Evolutionary conservation across 1,140 invertebrate genomes (phyloP).

Genomic region (Papilio glaucus): DNA sequence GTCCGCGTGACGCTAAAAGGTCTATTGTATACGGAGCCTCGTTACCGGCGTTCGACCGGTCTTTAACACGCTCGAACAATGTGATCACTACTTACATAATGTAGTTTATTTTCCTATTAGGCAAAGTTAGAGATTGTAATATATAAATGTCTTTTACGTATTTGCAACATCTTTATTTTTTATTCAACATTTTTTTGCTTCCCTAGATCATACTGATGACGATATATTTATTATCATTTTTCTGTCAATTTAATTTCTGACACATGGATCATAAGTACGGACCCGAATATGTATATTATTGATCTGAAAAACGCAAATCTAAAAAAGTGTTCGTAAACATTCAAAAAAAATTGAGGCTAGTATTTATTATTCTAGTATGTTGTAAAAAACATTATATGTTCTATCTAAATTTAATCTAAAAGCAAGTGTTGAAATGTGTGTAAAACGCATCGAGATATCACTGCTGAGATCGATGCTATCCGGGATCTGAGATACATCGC

Average conservation of each 20-base stretch:
- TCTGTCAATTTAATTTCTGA: no score
- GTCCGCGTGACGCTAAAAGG: conserved; percentile 80
- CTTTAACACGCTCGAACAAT: conserved; percentile 80
- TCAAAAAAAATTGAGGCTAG: conserved; percentile 52
- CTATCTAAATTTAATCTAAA: conserved; percentile 31
- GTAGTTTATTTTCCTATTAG: conserved; percentile 52
- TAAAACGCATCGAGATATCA: conserved; percentile 25
- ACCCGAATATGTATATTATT: no score
- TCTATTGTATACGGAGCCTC: conserved; percentile 82
- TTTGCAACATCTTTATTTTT: conserved; percentile 36
- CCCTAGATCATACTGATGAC: no score
- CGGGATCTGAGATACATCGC: conserved; percentile 67
- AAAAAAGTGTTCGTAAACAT: conserved; percentile 44
- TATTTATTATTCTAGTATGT: neutral
- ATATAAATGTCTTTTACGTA: conserved; percentile 34
- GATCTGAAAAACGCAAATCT: no score
- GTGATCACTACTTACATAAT: conserved; percentile 77
- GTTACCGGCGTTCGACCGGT: conserved; percentile 76
- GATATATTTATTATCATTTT: no score
- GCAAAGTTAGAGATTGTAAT: conserved; percentile 45
- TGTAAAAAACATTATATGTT: conserved; percentile 14
- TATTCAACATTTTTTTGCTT: neutral
- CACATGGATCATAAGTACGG: no score
- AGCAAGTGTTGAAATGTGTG: conserved; percentile 35
- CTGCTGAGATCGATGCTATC: conserved; percentile 31